A percentile compares a stretch with the other conserved stretches of the same genome.
Conservation (phyloP, 2,113 vertebrate species). For the Anhinga anhinga region DNA sequence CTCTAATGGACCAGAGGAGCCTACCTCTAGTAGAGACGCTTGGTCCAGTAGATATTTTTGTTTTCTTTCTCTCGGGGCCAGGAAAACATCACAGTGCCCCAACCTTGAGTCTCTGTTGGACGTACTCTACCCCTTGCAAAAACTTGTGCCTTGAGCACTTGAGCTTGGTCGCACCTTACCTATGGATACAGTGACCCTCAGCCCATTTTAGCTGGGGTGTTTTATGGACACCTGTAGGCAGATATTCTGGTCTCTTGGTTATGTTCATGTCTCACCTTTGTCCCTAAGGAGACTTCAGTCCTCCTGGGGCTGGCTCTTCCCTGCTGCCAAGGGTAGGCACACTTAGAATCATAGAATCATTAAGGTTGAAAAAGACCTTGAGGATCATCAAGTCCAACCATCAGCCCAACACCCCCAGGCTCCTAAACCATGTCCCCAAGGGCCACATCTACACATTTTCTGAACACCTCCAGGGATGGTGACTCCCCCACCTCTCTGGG, state of each 20-base stretch:
- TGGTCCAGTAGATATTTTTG: background rate
- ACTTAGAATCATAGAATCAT: too few relatives aligned
- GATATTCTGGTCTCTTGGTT: background rate
- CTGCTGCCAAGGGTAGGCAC: background rate
- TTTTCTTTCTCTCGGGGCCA: background rate
- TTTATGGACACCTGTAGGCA: background rate
- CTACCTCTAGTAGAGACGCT: background rate
- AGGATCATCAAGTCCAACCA: too few relatives aligned
- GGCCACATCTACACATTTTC: too few relatives aligned
- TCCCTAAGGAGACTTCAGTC: background rate
- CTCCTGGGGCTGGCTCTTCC: background rate
- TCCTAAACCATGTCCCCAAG: too few relatives aligned
- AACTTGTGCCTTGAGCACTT: background rate
- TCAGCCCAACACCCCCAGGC: too few relatives aligned
- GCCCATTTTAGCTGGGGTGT: background rate
- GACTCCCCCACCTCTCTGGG: too few relatives aligned
- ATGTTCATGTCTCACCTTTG: fast-evolving
- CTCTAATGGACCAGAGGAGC: background rate
- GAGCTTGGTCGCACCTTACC: background rate
- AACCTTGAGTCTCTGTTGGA: fast-evolving
- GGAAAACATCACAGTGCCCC: background rate
- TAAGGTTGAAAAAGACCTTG: too few relatives aligned
- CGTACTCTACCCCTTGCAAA: background rate
- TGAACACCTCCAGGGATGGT: too few relatives aligned
- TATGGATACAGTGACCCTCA: fast-evolving